Evolutionary conservation across 2,113 vertebrate genomes (phyloP), one percentile per base, ranked within the genome.

Genomic region (Thryonomys swinderianus): DNA sequence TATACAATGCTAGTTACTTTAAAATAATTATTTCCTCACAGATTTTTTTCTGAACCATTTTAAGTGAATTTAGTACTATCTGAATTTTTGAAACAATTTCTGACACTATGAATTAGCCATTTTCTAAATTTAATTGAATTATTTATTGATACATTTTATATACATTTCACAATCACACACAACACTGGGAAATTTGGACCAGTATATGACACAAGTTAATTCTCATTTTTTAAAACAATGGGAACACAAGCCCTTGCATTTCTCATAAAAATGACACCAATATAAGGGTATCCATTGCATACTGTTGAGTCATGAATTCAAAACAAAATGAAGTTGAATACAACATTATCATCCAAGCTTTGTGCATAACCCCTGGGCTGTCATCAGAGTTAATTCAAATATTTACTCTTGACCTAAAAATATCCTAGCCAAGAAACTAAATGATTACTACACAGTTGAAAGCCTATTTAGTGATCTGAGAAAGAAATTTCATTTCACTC

Each of bases 371-470:
- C 20, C 21, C 18, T n/a, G 40, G 14, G 81, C 21, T 81, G 13
- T 96, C 83, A 96, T 9, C 30, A 95, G 73, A 95, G 48, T 59
- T 94, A 83, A 83, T 90, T 94, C 78, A 90, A 95, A 82, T 74
- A 96, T 78, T 92, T 88, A 95, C 57, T 92, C 23, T 89, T 89
- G 42, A 95, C 85, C 84, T 93, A 92, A 97, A 96, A 96, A 92
- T 94, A 94, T 42, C 61, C n/a, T 84, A 92, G 57, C 83, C 53
- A 81, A 92, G 80, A 93, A 96, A 71, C 45, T 25, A 42, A 95
- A 96, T 91, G 62, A 96, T 89, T 69, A 92, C 7, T 32, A n/a
- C 32, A 87, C 5, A 88, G 45, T 42, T 76, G 25, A 91, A 94
- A 90, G 37, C 51, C 73, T 84, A 97, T 79, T 97, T 79, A 96